A percentile compares a stretch with the other conserved stretches of the same genome.
These are phyloP conservation scores for Carcharodon carcharias DNA, from an alignment of 2,797 vertebrate species.

Conservation along the genomic window DNA sequence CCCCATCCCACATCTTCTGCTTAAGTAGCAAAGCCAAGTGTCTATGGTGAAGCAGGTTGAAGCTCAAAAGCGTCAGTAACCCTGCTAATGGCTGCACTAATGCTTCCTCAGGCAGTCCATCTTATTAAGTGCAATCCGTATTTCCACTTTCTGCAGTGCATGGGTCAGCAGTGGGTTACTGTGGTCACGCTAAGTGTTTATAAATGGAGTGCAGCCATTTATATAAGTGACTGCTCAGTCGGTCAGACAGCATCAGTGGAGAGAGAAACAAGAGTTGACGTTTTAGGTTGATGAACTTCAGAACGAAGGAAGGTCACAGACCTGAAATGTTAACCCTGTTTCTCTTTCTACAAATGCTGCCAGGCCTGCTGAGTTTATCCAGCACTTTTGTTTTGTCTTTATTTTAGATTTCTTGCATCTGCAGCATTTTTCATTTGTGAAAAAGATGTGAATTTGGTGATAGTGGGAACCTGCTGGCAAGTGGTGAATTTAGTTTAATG, in stretches of 20 bases:
- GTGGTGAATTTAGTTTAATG: background rate
- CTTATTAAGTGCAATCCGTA: background rate
- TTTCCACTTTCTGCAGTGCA: background rate
- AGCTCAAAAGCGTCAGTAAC: background rate
- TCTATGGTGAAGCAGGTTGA: background rate
- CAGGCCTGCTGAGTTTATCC: background rate
- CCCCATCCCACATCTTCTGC: background rate
- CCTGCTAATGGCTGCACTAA: background rate
- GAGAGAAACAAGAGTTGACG: too few relatives aligned
- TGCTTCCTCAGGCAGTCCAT: background rate
- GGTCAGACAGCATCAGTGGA: too few relatives aligned
- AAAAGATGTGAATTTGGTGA: background rate
- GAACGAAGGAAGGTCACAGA: too few relatives aligned
- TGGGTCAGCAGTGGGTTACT: background rate
- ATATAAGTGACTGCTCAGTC: too few relatives aligned
- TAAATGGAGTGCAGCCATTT: background rate
- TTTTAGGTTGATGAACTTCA: too few relatives aligned
- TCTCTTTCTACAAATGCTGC: background rate
- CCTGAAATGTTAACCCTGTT: background rate
- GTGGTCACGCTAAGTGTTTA: background rate
- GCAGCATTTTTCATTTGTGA: background rate
- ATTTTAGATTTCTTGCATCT: background rate
- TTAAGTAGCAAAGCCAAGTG: background rate
- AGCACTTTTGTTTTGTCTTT: background rate
- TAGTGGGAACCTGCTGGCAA: background rate